Conservation (phyloP, 1,140 invertebrate species). For the Rhagoletis zephyria region DNA sequence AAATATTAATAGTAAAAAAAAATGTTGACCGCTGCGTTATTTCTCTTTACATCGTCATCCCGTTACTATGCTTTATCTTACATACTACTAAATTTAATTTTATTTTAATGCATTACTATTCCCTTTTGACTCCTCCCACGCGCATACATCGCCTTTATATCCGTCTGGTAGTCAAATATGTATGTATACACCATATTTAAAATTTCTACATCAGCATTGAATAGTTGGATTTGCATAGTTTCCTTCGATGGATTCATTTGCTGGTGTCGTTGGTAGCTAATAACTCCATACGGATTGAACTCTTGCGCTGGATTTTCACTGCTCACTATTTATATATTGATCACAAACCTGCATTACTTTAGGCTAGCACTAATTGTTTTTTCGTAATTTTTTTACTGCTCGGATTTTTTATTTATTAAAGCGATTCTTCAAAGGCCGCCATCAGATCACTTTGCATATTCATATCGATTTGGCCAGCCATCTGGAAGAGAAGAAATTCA, state of each 20-base stretch:
- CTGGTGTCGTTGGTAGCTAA: neutral
- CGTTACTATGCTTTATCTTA: conserved; percentile 40
- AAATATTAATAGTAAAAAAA: conserved; percentile 12
- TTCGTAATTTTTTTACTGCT: neutral
- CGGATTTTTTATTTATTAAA: conserved; percentile 76
- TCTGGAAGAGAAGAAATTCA: conserved; percentile 76
- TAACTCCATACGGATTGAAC: neutral
- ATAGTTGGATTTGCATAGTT: neutral
- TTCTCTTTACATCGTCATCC: neutral
- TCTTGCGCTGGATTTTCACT: conserved; percentile 7
- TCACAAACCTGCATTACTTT: conserved; percentile 47
- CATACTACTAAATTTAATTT: conserved; percentile 32
- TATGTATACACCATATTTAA: neutral
- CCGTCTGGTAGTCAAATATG: neutral
- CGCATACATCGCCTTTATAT: neutral
- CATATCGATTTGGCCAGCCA: conserved; percentile 97
- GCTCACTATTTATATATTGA: conserved; percentile 26
- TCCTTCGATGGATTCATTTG: neutral
- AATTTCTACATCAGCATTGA: neutral
- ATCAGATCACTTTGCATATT: conserved; percentile 98
- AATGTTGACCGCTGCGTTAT: neutral
- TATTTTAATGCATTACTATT: conserved; percentile 35
- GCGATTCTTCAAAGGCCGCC: conserved; percentile 96
- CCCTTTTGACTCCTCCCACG: neutral
- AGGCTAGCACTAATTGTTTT: conserved; percentile 40